A percentile compares a stretch with the other conserved stretches of the same genome.
Evolutionary conservation across 2,113 vertebrate species (phyloP).

Genomic region (Trematomus loennbergii): DNA sequence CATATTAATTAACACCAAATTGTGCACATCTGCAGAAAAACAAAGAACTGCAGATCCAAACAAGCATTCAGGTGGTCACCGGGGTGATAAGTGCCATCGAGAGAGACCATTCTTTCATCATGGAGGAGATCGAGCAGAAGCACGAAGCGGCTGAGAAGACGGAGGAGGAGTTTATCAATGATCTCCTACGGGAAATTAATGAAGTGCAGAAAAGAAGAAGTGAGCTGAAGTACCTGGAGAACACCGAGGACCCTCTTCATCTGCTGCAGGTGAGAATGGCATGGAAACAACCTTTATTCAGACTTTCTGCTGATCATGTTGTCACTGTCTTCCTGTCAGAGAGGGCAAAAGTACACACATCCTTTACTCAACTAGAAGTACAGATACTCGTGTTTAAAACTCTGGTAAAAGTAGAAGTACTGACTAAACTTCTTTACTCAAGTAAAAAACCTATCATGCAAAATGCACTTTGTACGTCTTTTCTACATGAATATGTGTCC

Average conservation of each 20-base stretch:
- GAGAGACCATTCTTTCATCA: slow-evolving; percentile 17
- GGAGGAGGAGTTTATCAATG: slow-evolving; percentile 4
- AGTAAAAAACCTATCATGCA: too few species aligned
- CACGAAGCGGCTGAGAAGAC: slow-evolving; percentile 21
- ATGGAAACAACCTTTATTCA: neutral
- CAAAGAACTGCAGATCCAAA: slow-evolving; percentile 30
- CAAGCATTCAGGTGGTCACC: slow-evolving; percentile 13
- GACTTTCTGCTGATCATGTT: neutral
- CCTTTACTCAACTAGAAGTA: too few species aligned
- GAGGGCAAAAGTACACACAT: too few species aligned
- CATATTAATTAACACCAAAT: neutral
- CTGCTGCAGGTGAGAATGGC: slow-evolving; percentile 56
- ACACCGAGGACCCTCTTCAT: slow-evolving; percentile 49
- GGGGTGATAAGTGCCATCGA: slow-evolving; percentile 37
- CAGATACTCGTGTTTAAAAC: too few species aligned
- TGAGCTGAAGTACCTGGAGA: slow-evolving; percentile 56
- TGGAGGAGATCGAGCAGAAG: slow-evolving; percentile 37
- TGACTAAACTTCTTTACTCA: too few species aligned
- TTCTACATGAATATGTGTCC: too few species aligned
- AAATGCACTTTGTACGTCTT: too few species aligned
- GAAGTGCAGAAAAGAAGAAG: slow-evolving; percentile 44
- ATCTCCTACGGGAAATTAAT: slow-evolving; percentile 55
- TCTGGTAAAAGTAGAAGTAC: too few species aligned
- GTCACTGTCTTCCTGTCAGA: neutral
- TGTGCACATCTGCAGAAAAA: slow-evolving; percentile 19